Conservation (phyloP, 2,113 vertebrate genomes). For the Coryphaenoides rupestris region DNA sequence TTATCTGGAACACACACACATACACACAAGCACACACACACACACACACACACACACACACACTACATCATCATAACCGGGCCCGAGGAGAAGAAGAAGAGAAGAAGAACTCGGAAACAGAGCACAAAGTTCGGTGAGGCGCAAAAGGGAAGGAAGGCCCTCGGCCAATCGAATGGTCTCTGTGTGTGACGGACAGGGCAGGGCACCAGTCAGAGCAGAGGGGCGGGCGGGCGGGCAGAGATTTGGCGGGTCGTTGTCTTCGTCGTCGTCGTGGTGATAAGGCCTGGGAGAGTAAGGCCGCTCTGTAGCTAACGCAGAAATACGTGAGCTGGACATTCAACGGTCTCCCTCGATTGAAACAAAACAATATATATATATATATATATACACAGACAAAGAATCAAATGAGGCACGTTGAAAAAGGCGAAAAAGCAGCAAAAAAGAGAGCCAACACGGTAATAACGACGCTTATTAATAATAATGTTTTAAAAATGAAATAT, state of each 20-base stretch:
- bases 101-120: constrained; percentile 21
- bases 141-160: too few relatives aligned
- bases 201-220: background rate
- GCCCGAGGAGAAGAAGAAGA: constrained; percentile 33
- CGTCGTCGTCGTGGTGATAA: constrained; percentile 39
- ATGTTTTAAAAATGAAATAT: background rate
- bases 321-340: constrained; percentile 61
- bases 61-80: constrained; percentile 50
- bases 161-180: constrained; percentile 12
- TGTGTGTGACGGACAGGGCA: background rate
- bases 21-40: too few relatives aligned
- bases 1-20: constrained; percentile 20
- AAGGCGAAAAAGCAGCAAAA: constrained; percentile 30
- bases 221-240: background rate
- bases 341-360: constrained; percentile 32
- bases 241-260: constrained; percentile 51
- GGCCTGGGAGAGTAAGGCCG: constrained; percentile 50
- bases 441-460: background rate
- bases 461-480: background rate
- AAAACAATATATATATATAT: background rate
- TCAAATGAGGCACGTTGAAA: constrained; percentile 51
- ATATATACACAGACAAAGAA: constrained; percentile 1
- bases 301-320: constrained; percentile 45
- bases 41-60: too few relatives aligned
- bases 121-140: constrained; percentile 16